phyloP scores from a whole-genome alignment of 2,113 vertebrate genomes.

The Mus musculus region GRCm39 chr11:9742001-9742500 shows the following conservation, averaged over 20 bases:
- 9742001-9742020: no score
- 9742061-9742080: not conserved
- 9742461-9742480: not conserved
- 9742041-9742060: no score
- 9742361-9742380: not conserved
- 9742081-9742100: not conserved
- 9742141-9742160: not conserved
- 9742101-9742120: not conserved
- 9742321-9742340: not conserved
- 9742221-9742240: not conserved
- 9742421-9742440: not conserved
- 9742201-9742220: not conserved
- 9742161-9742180: not conserved
- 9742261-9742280: not conserved
- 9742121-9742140: not conserved
- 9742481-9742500: not conserved
- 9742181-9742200: not conserved
- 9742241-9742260: not conserved
- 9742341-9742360: not conserved
- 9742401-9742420: not conserved
- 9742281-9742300: not conserved
- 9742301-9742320: not conserved
- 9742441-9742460: not conserved
- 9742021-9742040: no score
- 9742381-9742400: not conserved